These are phyloP conservation scores for Volucella inflata DNA, from an alignment of 2,888 invertebrate species.

Conservation along the genomic window DNA sequence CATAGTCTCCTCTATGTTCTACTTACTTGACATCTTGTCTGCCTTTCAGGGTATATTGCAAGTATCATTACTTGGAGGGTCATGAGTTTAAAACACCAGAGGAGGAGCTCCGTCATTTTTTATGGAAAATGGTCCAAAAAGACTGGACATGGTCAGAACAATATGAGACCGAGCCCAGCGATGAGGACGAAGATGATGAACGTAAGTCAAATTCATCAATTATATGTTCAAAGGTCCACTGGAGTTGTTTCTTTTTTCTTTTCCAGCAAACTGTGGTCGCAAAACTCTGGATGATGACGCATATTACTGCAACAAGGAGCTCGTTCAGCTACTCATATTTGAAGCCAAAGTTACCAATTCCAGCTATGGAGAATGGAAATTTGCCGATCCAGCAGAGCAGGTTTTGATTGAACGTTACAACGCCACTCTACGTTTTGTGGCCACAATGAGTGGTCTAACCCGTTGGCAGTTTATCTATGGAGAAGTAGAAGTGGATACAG, in stretches of 20 bases:
- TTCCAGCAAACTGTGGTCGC: constrained; percentile 87
- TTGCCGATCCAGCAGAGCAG: constrained; percentile 84
- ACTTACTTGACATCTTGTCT: no score
- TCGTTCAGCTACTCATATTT: constrained; percentile 93
- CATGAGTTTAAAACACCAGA: constrained; percentile 90
- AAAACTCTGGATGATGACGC: constrained; percentile 87
- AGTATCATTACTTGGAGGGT: constrained; percentile 92
- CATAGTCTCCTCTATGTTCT: no score
- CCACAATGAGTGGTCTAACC: constrained; percentile 95
- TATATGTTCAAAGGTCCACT: neutral
- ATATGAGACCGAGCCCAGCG: constrained; percentile 83
- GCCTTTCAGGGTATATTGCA: constrained; percentile 90
- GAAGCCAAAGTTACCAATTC: constrained; percentile 91
- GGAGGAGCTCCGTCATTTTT: constrained; percentile 90
- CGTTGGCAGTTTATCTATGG: constrained; percentile 92
- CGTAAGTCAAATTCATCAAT: constrained; percentile 76
- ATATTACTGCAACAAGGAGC: constrained; percentile 93
- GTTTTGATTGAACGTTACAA: constrained; percentile 88
- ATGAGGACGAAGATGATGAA: constrained; percentile 80
- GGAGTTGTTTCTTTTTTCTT: neutral
- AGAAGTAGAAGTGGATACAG: constrained; percentile 85
- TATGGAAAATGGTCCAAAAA: constrained; percentile 87
- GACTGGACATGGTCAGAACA: constrained; percentile 88
- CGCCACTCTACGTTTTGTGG: constrained; percentile 91
- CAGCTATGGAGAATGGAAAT: constrained; percentile 86